These are phyloP conservation scores for Podilymbus podiceps DNA, from an alignment of 2,113 vertebrate genomes.

Conservation along the genomic window DNA sequence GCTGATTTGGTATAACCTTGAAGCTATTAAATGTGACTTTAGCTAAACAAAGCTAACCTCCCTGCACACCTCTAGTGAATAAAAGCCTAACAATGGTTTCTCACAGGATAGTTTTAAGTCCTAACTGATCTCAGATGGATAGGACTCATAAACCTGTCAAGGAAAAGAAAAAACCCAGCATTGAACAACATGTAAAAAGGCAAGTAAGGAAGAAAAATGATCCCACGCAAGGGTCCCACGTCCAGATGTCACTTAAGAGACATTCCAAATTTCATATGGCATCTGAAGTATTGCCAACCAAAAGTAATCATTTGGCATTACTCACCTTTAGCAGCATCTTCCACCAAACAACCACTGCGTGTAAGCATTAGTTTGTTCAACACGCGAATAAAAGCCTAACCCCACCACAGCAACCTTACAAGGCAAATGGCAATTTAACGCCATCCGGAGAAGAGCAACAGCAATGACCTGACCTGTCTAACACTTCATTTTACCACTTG, in stretches of 20 bases:
- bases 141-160: not conserved
- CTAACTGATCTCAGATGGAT: not conserved
- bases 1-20: not conserved
- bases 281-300: not conserved
- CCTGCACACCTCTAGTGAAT: not conserved
- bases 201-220: not conserved
- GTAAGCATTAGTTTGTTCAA: not conserved
- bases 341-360: not conserved
- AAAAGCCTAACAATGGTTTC: not conserved
- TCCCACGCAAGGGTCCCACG: not conserved
- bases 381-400: not conserved
- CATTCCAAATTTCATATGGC: not conserved
- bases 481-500: not conserved
- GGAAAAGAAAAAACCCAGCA: not conserved
- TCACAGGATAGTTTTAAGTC: not conserved
- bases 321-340: not conserved
- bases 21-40: not conserved
- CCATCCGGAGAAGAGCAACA: not conserved
- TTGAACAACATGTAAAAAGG: not conserved
- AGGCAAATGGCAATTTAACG: rapidly evolving
- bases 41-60: not conserved
- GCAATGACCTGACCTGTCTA: no score
- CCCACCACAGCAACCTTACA: not conserved
- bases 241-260: not conserved
- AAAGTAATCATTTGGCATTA: not conserved